Evolutionary conservation across 53 echinoderm and acorn worm species (phyloP).

Genomic region (Henricia sp.): DNA sequence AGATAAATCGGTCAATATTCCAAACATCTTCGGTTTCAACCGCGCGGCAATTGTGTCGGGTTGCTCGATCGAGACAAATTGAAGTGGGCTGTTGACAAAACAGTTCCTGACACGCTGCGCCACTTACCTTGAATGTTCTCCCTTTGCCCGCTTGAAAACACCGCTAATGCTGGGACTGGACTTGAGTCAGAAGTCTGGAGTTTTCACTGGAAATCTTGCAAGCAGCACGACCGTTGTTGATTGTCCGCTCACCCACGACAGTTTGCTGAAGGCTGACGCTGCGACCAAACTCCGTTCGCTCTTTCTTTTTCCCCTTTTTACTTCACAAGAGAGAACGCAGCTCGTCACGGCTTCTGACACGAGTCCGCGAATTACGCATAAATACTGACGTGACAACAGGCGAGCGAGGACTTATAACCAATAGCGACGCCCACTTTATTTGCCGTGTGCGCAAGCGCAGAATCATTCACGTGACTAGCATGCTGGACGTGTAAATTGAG

Average conservation of each 20-base stretch:
- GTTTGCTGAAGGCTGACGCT: neutral
- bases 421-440: slow-evolving; percentile 40
- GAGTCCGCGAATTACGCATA: slow-evolving; percentile 11
- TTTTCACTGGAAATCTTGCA: neutral
- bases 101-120: neutral
- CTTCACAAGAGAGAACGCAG: neutral
- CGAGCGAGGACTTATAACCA: neutral
- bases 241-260: neutral
- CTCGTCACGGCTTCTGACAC: slow-evolving; percentile 6
- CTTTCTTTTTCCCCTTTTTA: neutral
- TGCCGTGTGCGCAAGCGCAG: slow-evolving; percentile 20
- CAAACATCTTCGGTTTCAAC: no score
- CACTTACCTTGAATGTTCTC: neutral
- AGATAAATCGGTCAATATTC: no score
- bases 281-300: neutral
- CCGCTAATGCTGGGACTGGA: neutral
- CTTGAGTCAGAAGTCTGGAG: no score
- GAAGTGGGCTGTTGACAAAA: no score
- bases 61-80: neutral
- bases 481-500: neutral
- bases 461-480: slow-evolving; percentile 18
- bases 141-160: neutral
- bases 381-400: slow-evolving; percentile 16
- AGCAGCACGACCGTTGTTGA: neutral
- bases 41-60: no score